Base-by-base conservation (phyloP, 2,797 vertebrate genomes). In the Cynodonichthys magdalenae region DNA sequence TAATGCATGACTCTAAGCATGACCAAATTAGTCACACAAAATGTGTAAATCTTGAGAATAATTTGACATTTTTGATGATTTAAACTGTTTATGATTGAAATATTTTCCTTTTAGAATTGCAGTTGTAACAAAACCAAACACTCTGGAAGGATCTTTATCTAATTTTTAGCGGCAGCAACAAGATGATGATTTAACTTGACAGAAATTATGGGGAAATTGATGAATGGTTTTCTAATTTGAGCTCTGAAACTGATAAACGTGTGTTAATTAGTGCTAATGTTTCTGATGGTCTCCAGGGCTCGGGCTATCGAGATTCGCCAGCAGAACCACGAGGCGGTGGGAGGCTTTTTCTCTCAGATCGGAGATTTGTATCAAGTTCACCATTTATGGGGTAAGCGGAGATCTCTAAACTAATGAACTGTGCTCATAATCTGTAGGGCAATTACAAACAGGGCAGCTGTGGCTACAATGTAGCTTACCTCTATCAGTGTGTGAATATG, bases 311-410 rank as follows among this genome's bases (percentile, higher is more conserved):
- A 96, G 18, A 96, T 96, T 63, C 94, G 96, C 6, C 97, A 99
- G 89, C 94, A 96, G 60, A 92, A 78, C 41, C 90, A 94, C 0
- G 96, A 98, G 86, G 96, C 97, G 0, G 96, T 97, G 5, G 96
- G 96, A 69, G 97, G 96, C 1, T 97, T 98, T 90, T 98, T 97
- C 92, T 98, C 96, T 1, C 96, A 98, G 83, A 98, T 98, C 44
- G 97, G 96, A 56, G 94, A 92, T 70, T 92, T 98, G 5, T 99
- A 98, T 71, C 95, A 95, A 85, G 96, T 97, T 67, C 96, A 98
- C 84, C 96, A 98, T 73, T 92, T 98, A 46, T 99, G 96, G 96
- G 97, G 96, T 99, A 91, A 88, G 90, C n/a, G 54, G n/a, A 59
- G 12, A n/a, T 47, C 41, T 19, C 28, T 50, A 20, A 1, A 44